Percentiles rank a stretch among this genome's conserved stretches.
These are phyloP conservation scores for Rhinogobio ventralis DNA, from an alignment of 2,797 vertebrate species.

Conservation along the genomic window DNA sequence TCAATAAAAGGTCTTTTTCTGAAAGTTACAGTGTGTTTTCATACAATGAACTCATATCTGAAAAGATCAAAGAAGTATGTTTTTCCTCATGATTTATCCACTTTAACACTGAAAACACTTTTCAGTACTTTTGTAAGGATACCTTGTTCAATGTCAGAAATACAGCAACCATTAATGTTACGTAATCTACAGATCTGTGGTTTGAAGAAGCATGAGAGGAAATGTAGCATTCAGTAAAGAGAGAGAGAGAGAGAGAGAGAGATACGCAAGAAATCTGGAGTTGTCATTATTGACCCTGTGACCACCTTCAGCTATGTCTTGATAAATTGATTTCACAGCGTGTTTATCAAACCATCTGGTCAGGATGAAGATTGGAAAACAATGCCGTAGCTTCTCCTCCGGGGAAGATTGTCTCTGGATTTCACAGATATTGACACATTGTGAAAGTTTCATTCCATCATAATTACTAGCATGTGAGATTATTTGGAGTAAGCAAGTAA, in stretches of 20 bases:
- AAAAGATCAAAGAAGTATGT: background rate
- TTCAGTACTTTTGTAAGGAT: background rate
- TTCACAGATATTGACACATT: constrained; percentile 9
- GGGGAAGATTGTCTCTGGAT: background rate
- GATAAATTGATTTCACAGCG: constrained; percentile 32
- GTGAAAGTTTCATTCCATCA: background rate
- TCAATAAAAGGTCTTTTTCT: background rate
- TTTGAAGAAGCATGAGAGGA: constrained; percentile 6
- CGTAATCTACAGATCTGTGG: background rate
- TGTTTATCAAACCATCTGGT: constrained; percentile 39
- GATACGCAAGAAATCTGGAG: constrained; percentile 19
- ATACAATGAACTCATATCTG: background rate
- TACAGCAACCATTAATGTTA: background rate
- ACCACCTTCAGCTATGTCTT: constrained; percentile 21
- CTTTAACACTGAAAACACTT: background rate
- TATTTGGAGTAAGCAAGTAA: background rate
- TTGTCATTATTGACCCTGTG: constrained; percentile 32
- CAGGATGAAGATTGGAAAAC: background rate
- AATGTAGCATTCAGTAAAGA: background rate
- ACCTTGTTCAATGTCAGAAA: background rate
- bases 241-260: background rate
- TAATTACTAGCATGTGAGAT: constrained; percentile 35
- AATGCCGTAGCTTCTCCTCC: background rate
- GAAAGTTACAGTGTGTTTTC: background rate
- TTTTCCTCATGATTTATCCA: background rate